Conservation (phyloP, 2,797 vertebrate species). For the Hypotaenidia okinawae region DNA sequence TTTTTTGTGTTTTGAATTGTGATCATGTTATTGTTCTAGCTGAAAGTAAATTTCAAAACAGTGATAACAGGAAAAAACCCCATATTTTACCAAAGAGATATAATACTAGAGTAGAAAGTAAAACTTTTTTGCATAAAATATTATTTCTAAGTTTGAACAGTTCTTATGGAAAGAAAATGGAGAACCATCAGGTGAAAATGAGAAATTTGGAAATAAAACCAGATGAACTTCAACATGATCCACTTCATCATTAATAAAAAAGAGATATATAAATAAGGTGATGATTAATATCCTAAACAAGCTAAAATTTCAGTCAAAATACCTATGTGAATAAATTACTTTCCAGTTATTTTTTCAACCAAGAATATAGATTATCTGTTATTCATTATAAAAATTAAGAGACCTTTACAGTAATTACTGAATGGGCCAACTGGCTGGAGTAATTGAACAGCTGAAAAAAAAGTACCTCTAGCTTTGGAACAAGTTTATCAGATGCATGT, state of each 20-base stretch:
- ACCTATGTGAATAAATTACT: not conserved
- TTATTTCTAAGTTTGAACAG: not conserved
- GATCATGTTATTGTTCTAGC: not conserved
- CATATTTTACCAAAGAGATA: not conserved
- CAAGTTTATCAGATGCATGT: not conserved
- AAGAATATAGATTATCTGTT: not conserved
- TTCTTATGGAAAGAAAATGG: not conserved
- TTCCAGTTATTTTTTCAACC: not conserved
- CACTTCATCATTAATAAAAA: constrained; percentile 18
- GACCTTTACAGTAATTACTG: not conserved
- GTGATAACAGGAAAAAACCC: not conserved
- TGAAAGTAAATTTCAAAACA: not conserved
- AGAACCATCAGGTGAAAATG: not conserved
- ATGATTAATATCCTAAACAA: not conserved
- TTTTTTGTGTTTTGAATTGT: not conserved
- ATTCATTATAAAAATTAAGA: not conserved
- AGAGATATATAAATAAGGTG: not conserved
- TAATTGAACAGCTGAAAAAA: not conserved
- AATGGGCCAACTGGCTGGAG: not conserved
- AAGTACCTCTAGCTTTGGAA: not conserved
- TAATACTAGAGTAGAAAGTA: not conserved
- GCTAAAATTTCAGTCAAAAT: not conserved
- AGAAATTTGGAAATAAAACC: not conserved
- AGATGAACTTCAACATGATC: not conserved
- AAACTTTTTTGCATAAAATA: not conserved